Evolutionary conservation across 2,113 vertebrate genomes (phyloP), one percentile per base, ranked within the genome.

Genomic region (Romanogobio albipinnatus): DNA sequence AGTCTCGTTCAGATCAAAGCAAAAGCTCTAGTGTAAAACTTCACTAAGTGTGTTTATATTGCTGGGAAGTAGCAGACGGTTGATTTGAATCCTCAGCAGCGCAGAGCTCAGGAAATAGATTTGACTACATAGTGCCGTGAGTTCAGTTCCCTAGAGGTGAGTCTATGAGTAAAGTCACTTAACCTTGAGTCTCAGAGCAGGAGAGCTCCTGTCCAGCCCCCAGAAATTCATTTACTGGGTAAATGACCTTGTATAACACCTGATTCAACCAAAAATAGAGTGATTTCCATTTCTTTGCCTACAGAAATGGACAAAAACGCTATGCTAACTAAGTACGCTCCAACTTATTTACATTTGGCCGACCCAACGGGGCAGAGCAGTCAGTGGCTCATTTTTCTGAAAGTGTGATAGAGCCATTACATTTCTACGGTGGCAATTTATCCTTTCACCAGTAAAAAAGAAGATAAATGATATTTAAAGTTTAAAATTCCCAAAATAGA

Each of bases 101-200:
- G 7, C 11, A 76, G 26, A 53, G 45, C 71, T 26, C 73, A 76
- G 73, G 75, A 77, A 36, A 77, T 58, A 73, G 70, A 74, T 74
- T 74, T 49, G 71, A 74, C 71, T 24, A 15, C n/a, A 74, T 15
- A 74, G 29, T 4, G 15, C 47, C 5, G 15, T 53, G 73, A 77
- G 75, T 77, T 77, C 29, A 77, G 75, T 61, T 59, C 56, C 56
- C 76, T 22, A 79, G 76, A 79, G 58, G 53, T 45, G 49, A 33
- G 36, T 79, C 56, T 45, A 14, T 61, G 76, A 79, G 56, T 24
- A 47, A 43, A 80, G 43, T 61, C 39, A 64, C 58, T 81, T 81
- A 81, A 66, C 59, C 78, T 39, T 22, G 43, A 66, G 61, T 81
- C 74, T 17, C 45, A 2, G 49, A 53, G 49, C 9, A 3, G 47